Evolutionary conservation across 1,140 invertebrate species (phyloP).

Genomic region (Zaprionus inermis): DNA sequence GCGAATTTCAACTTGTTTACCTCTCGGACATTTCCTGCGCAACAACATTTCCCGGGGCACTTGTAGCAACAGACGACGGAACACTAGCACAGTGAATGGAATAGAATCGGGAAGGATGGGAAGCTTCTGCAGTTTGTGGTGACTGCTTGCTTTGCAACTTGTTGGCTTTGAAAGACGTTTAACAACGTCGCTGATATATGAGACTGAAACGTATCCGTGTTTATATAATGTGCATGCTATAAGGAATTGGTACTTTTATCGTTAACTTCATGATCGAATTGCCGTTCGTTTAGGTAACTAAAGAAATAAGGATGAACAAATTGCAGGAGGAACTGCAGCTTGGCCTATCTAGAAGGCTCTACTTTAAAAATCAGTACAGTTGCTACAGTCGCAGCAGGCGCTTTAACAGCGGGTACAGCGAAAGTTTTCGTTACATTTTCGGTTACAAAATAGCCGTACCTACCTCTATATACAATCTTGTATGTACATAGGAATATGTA

Average conservation of each 20-base stretch:
- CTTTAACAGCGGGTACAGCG: too few species aligned
- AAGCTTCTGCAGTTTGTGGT: not conserved
- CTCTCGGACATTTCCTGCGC: slow-evolving; percentile 47
- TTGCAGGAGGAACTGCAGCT: not conserved
- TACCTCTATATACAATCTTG: not conserved
- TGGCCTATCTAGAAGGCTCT: not conserved
- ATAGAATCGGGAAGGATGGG: not conserved
- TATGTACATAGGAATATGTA: not conserved
- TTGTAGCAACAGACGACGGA: slow-evolving; percentile 6
- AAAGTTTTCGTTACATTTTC: slow-evolving; percentile 65
- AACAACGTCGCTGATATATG: not conserved
- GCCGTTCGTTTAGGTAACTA: not conserved
- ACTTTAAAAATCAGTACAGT: slow-evolving; percentile 3
- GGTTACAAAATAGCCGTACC: not conserved
- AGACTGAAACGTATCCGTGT: not conserved
- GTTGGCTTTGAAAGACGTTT: not conserved
- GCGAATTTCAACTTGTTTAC: slow-evolving; percentile 43
- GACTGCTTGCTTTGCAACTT: not conserved
- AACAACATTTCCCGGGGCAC: slow-evolving; percentile 47
- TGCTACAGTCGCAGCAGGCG: not conserved
- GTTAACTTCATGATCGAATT: not conserved
- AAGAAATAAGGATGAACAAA: not conserved
- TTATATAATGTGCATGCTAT: not conserved
- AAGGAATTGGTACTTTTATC: not conserved
- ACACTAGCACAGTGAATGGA: not conserved